Base-by-base conservation (phyloP, 2,888 invertebrate species). In the Bombylius major region DNA sequence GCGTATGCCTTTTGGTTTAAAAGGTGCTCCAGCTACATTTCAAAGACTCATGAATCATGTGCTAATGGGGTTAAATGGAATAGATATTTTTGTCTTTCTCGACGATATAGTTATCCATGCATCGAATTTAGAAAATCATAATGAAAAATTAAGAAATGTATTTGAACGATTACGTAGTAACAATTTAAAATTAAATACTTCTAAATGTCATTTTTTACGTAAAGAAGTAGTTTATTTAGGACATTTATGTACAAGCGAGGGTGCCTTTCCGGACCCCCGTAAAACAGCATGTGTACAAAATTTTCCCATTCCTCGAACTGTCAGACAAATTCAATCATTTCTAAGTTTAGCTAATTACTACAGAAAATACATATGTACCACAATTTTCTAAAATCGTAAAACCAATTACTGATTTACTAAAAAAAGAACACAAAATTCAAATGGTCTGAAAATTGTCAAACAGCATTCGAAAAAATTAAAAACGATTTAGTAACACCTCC, bases 21-120 rank as follows among this genome's bases (percentile, higher is more conserved):
- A 67, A 62, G 69, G 69, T 55, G 69, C 71, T 1, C 73, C 75
- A 0, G 65, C 66, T 0, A 70, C 69, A 0, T 71, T 73, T 50
- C 70, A 71, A 61, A 50, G 69, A 5, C 56, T 68, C 48, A 73
- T 72, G 70, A 66, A 70, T 50, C 64, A 62, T 48, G 63, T 72
- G 0, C 55, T 72, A 13, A 51, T 63, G 31, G 70, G 69, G 2
- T 48, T 70, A 6, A 65, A 65, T 60, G 67, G 67, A 0, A 55
- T 33, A 4, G 5, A 53, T n/a, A 54, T 58, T 54, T 53, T 59
- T 42, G 42, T 52, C 13, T 58, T 59, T 42, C 12, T 59, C 0
- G 56, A 59, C 36, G 56, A 59, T 39, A 47, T 59, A 7, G 53
- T 56, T 1, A n/a, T 56, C 4, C 55, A 64, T 51, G 63, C 62